Percentiles rank a stretch among this genome's conserved stretches.
These are phyloP conservation scores for Tursiops truncatus DNA, from an alignment of 2,113 vertebrate species.

Conservation along the genomic window DNA sequence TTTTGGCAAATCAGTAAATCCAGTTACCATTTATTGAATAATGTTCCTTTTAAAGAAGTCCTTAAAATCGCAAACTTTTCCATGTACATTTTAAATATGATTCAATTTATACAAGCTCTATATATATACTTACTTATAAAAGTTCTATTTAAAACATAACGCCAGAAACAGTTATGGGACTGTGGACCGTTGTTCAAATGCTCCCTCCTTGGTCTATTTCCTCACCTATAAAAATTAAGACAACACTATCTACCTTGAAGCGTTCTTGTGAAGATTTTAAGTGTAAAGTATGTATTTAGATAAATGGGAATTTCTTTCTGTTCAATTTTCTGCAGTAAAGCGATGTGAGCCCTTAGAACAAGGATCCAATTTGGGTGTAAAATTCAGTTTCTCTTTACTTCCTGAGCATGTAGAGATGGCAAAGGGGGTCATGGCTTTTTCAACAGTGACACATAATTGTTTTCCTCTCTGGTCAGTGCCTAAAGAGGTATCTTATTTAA, in stretches of 20 bases:
- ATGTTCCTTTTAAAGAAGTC: constrained; percentile 6
- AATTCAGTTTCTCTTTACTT: neutral
- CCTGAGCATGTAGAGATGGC: neutral
- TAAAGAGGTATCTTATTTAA: neutral
- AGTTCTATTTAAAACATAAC: constrained; percentile 3
- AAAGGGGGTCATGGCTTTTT: neutral
- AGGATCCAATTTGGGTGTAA: neutral
- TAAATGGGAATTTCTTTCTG: neutral
- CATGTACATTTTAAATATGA: constrained; percentile 10
- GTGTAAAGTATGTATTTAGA: neutral
- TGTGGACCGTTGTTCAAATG: neutral
- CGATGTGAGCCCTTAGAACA: neutral
- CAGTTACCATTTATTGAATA: constrained; percentile 39
- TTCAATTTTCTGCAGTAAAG: constrained; percentile 10
- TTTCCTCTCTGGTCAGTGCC: neutral
- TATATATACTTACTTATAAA: neutral
- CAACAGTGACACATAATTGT: neutral
- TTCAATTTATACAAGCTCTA: neutral
- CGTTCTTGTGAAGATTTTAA: neutral
- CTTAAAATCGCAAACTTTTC: constrained; percentile 10
- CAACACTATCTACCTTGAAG: neutral
- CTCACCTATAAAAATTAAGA: neutral
- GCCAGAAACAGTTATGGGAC: neutral
- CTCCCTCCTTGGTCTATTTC: neutral
- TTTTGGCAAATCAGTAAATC: constrained; percentile 38